These are phyloP conservation scores for Colinus virginianus DNA, from an alignment of 2,113 vertebrate genomes.

Conservation along the genomic window DNA sequence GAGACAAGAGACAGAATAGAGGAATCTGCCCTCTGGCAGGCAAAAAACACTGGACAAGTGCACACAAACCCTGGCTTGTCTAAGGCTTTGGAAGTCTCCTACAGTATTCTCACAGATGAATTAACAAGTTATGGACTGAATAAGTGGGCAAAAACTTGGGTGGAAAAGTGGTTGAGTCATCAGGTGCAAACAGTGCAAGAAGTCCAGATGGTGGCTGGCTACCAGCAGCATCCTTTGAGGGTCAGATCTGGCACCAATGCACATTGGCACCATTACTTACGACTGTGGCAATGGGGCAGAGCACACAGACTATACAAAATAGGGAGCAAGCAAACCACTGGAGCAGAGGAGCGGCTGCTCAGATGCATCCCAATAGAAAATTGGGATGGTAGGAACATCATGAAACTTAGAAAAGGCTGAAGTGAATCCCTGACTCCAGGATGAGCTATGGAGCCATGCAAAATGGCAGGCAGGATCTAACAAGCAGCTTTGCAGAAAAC, in stretches of 20 bases:
- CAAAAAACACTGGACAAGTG: not conserved
- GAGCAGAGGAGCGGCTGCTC: not conserved
- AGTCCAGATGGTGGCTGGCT: not conserved
- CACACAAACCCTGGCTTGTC: not conserved
- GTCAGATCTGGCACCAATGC: rapidly evolving
- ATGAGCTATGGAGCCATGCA: not conserved
- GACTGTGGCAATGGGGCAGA: not conserved
- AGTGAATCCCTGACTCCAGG: not conserved
- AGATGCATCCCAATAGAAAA: not conserved
- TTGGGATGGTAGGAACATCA: not conserved
- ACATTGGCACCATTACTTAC: not conserved
- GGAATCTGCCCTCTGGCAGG: not conserved
- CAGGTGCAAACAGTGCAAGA: not conserved
- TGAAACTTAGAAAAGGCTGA: not conserved
- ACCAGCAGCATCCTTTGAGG: not conserved
- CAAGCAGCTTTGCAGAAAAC: not conserved
- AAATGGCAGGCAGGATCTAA: not conserved
- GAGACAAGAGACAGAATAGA: not conserved
- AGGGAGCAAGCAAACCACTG: not conserved
- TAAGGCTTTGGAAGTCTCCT: not conserved
- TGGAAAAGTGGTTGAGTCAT: not conserved
- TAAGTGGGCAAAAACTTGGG: not conserved
- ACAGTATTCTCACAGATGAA: not conserved
- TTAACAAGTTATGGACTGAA: rapidly evolving
- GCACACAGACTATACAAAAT: not conserved